These are phyloP conservation scores for Apteryx owenii DNA, from an alignment of 2,113 vertebrate genomes.

Conservation along the genomic window DNA sequence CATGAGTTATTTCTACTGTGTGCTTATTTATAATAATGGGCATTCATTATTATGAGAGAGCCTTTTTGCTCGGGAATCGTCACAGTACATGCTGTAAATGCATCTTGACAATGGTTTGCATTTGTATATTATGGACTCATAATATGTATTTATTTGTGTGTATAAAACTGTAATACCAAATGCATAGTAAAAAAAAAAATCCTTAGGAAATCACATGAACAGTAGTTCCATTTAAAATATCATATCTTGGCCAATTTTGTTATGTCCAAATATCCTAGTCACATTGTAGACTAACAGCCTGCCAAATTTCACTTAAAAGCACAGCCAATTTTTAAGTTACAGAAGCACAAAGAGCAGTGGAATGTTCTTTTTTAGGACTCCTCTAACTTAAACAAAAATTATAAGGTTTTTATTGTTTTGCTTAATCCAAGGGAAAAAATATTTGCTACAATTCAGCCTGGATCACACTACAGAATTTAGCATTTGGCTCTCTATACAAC, in stretches of 20 bases:
- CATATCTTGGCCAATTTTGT: conserved; percentile 79
- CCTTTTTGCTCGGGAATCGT: conserved; percentile 78
- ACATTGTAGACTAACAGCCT: conserved; percentile 72
- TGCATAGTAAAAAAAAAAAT: conserved; percentile 44
- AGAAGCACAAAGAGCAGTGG: conserved; percentile 73
- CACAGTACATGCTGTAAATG: conserved; percentile 71
- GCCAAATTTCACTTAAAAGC: conserved; percentile 73
- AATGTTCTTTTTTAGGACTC: conserved; percentile 72
- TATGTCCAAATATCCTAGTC: conserved; percentile 79
- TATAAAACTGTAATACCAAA: conserved; percentile 74
- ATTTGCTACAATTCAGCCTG: conserved; percentile 43
- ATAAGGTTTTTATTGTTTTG: conserved; percentile 69
- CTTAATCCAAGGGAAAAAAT: conserved; percentile 29
- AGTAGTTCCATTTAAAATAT: conserved; percentile 79
- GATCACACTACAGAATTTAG: conserved; percentile 9
- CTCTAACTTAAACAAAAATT: conserved; percentile 66
- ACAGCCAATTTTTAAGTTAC: conserved; percentile 74
- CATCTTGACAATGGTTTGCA: conserved; percentile 77
- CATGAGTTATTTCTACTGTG: conserved; percentile 78
- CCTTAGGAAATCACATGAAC: conserved; percentile 72
- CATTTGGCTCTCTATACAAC: conserved; percentile 36
- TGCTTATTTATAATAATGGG: conserved; percentile 82
- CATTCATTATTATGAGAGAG: conserved; percentile 81
- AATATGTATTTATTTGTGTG: conserved; percentile 79
- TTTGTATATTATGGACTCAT: conserved; percentile 76